Base-by-base conservation (phyloP, 1,140 invertebrate genomes). In the Rhizoglyphus robini region DNA sequence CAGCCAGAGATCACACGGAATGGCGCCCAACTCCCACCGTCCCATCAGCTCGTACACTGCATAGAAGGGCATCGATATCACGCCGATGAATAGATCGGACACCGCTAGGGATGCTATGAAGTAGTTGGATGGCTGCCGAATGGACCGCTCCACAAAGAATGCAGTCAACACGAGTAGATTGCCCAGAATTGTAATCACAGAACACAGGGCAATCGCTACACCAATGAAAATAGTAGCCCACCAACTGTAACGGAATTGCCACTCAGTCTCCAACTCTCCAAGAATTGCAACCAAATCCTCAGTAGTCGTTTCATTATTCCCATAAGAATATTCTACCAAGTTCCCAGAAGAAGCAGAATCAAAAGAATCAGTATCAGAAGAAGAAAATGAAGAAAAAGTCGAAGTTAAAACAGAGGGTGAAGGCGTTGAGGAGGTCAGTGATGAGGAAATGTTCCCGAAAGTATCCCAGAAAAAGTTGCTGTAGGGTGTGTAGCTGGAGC, bases 81-180 rank as follows among this genome's bases (percentile, higher is more conserved):
- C 72, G 83, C 96, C 96, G 76, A 99, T 99, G 65, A 99, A 82
- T 78, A 99, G 85, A 79, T 99, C 96, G 13, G 94, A 97, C 32
- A 95, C 90, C 27, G 96, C 96, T 47, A 99, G 81, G 0, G 94
- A 98, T 2, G 93, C 95, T 61, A 99, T 97, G 79, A 99, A 99
- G 79, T 98, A 99, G 79, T 99, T 99, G 73, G 91, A 96, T 1
- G 96, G 96, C 73, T 99, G 95, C 49, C 96, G 83, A 72, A 99
- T 99, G 63, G 88, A 88, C 65, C 95, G 82, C 75, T 99, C 96
- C 29, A 99, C 87, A 63, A 96, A 87, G 78, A 99, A 99, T 27
- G 94, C 90, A 36, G 97, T 75, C 27, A 99, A 81, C 32, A 99
- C 96, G 18, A 99, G 82, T 51, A 98, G 88, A 75, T 99, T 99